Evolutionary conservation across 2,113 vertebrate genomes (phyloP).

Genomic region (Hydropotes inermis): DNA sequence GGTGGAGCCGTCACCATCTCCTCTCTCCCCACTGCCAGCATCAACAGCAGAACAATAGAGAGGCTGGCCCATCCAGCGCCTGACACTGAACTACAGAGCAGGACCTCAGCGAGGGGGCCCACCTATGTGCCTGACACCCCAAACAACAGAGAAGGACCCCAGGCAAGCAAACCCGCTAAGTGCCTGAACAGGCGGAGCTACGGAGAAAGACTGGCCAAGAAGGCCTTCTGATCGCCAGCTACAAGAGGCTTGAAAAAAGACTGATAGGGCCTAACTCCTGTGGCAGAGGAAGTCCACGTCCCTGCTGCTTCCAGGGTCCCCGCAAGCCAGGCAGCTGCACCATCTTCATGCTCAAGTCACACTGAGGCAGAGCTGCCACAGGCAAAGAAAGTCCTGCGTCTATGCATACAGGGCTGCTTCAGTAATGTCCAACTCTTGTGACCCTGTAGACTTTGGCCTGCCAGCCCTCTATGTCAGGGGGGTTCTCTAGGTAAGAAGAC

Average conservation of each 20-base stretch:
- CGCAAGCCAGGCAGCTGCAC: accelerated
- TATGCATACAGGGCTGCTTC: not conserved
- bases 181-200: not conserved
- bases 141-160: not conserved
- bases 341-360: not conserved
- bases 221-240: not conserved
- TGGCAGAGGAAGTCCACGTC: not conserved
- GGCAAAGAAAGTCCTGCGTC: not conserved
- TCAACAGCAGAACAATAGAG: not conserved
- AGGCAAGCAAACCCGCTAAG: not conserved
- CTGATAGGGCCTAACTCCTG: not conserved
- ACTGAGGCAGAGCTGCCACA: not conserved
- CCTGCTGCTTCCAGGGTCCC: not conserved
- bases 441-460: not conserved
- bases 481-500: not conserved
- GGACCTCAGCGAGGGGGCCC: accelerated
- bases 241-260: not conserved
- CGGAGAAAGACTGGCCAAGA: not conserved
- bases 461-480: not conserved
- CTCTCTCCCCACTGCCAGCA: not conserved
- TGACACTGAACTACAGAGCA: not conserved
- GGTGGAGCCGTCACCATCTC: not conserved
- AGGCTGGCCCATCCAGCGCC: not conserved
- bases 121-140: not conserved
- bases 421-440: not conserved